These are phyloP conservation scores for Oconnorella tubifera DNA, from an alignment of 2,888 invertebrate genomes.

Conservation along the genomic window DNA sequence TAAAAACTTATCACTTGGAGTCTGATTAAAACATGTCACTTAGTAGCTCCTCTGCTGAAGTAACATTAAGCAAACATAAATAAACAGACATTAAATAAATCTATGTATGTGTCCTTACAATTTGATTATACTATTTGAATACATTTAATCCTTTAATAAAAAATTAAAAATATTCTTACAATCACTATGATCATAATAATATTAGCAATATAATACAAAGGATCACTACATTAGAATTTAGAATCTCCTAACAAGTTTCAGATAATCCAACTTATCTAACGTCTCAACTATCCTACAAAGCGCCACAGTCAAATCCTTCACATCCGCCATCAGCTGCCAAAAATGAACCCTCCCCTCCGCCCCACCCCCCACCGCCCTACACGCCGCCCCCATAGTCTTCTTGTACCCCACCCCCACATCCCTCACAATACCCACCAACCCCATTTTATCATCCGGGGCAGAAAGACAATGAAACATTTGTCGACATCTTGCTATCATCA, in stretches of 20 bases:
- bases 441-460: constrained; percentile 1
- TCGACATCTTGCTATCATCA: constrained; percentile 2
- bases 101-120: no score
- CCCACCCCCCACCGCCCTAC: background rate
- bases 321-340: constrained; percentile 3
- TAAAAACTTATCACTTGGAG: no score
- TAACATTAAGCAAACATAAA: no score
- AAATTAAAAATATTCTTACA: no score
- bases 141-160: no score
- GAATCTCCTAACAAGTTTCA: background rate
- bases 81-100: no score
- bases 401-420: background rate
- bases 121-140: no score
- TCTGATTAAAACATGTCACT: no score
- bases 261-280: background rate
- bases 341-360: background rate
- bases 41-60: no score
- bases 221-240: no score
- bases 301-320: background rate
- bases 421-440: constrained; percentile 3
- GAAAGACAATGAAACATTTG: constrained; percentile 2
- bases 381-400: background rate
- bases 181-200: no score
- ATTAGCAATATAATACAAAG: no score
- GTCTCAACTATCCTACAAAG: background rate